Evolutionary conservation across 2,113 vertebrate species (phyloP), one percentile per base, ranked within the genome.

Genomic region (Dasyprocta punctata): DNA sequence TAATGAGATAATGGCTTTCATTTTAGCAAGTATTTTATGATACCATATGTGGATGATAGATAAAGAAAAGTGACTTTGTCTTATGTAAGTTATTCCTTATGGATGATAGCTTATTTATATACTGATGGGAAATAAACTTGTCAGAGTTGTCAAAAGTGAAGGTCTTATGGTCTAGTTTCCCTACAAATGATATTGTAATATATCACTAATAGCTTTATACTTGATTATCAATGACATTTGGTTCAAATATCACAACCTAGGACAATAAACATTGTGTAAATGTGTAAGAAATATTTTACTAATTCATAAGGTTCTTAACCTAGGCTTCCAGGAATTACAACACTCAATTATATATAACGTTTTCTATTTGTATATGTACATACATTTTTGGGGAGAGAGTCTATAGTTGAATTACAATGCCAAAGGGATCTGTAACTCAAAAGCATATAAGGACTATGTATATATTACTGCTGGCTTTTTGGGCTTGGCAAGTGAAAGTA

Each of bases 401-500:
- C 19, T n/a, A 36, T 26, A 90, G 24, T 58, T 92, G 96, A 77
- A 47, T 77, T 54, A 8, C 30, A 95, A 56, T 88, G 49, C n/a
- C 24, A 90, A 92, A 94, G 19, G 19, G 8, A 73, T 41, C 20
- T 86, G 7, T 92, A 63, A 65, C n/a, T 54, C 33, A 44, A 36
- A 84, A 88, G 73, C 24, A 11, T n/a, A n/a, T 92, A 69, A 81
- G 28, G 93, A 92, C 4, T 24, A 73, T 22, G n/a, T n/a, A 78
- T 83, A 41, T 1, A 54, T 7, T 33, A 54, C 47, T 36, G 14
- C 56, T 77, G 36, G 41, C 28, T 90, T 93, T 94, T 94, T 90
- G 49, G 96, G 44, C 24, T 85, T 92, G 71, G 63, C 38, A 96
- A 90, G 9, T 75, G 36, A 65, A 41, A 95, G 80, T 81, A 92